Conservation (phyloP, 2,797 vertebrate genomes). For the Mus caroli region DNA sequence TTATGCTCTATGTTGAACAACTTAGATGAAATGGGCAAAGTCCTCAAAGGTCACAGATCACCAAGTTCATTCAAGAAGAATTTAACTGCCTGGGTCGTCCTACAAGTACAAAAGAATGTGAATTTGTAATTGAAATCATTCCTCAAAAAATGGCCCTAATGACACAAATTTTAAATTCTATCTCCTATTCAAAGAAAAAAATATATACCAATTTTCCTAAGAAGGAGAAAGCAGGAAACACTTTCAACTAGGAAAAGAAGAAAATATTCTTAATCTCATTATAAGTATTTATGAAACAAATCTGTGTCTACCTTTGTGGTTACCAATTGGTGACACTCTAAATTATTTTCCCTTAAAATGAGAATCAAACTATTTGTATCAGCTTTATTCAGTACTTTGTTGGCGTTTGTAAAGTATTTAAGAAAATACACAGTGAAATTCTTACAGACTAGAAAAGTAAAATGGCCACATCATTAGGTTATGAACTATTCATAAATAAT, state of each 20-base stretch:
- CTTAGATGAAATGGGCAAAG: conserved; percentile 10
- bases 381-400: conserved; percentile 35
- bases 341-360: conserved; percentile 1
- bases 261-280: background rate
- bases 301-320: background rate
- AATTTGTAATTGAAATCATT: conserved; percentile 28
- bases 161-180: background rate
- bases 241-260: background rate
- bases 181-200: conserved; percentile 4
- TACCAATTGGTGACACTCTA: background rate
- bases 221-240: background rate
- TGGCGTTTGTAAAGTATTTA: conserved; percentile 29
- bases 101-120: background rate
- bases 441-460: background rate
- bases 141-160: background rate
- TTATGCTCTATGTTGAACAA: conserved; percentile 29
- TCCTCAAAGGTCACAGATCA: background rate
- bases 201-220: background rate
- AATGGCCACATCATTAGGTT: background rate
- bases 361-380: background rate
- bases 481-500: conserved; percentile 23
- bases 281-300: conserved; percentile 10
- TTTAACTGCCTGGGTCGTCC: background rate
- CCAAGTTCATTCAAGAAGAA: conserved; percentile 30
- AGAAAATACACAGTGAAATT: conserved; percentile 46